Evolutionary conservation across 2,888 invertebrate genomes (phyloP), one percentile per base, ranked within the genome.

Genomic region (Dicycla oo): DNA sequence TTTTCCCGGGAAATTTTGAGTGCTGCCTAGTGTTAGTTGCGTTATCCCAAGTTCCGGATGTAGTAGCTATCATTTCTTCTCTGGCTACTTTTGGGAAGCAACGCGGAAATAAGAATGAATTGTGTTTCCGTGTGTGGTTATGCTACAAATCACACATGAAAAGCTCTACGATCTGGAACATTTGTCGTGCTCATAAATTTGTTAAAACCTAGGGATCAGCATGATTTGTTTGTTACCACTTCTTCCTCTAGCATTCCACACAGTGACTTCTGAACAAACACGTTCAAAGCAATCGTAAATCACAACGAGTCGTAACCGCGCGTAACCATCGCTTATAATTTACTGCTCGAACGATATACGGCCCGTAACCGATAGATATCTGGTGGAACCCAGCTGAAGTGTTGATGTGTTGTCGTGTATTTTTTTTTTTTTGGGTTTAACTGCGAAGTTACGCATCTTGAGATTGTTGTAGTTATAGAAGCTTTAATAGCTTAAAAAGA

Each of bases 211-310:
- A 10, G 30, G 45, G 58, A 75, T 79, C 64, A n/a, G 34, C 63
- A 26, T 34, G 74, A 57, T 80, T 63, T 67, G 78, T 78, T 80
- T 65, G 57, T 26, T 23, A 57, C 38, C 81, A 43, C 15, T 65
- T 69, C 63, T 67, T 51, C 30, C 61, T 49, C 23, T 47, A 61
- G 67, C 64, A 75, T 61, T 57, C 43, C 61, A 54, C 38, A 56
- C 23, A 40, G 49, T 63, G 57, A 49, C 69, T 57, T 20, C 49
- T 62, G 58, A 67, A 70, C 72, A 69, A 72, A 58, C 65, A 75
- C 2, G 34, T 63, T 73, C 79, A 80, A 78, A 78, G 79, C 47
- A 4, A 56, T 67, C 69, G 69, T 80, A 78, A 78, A 82, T 80
- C 63, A 69, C 45, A 30, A 30, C 38, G 63, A 61, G 60, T 66